Evolutionary conservation across 2,113 vertebrate species (phyloP).

Genomic region (Cavia porcellus): DNA sequence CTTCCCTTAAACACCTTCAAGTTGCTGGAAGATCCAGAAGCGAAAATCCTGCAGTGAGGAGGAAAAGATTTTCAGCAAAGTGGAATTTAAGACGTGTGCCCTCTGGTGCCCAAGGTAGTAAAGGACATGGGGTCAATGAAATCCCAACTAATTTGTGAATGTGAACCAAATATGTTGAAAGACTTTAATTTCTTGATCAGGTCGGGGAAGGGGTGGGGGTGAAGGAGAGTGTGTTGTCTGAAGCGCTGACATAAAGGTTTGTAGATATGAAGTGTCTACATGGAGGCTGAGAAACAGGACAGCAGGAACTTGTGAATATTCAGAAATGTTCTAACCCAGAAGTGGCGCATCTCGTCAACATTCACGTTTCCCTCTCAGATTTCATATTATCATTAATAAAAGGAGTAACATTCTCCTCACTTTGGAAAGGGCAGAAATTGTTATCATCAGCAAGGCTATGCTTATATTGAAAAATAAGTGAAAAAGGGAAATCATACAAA

Average conservation of each 20-base stretch:
- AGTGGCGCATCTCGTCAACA: not conserved
- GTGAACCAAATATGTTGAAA: not conserved
- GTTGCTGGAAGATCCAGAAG: conserved; percentile 14
- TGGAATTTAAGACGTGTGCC: conserved; percentile 45
- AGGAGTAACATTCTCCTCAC: not conserved
- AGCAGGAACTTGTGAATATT: not conserved
- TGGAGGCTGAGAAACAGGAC: not conserved
- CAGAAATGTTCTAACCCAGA: not conserved
- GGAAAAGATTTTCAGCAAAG: not conserved
- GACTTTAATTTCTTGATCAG: not conserved
- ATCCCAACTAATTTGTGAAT: not conserved
- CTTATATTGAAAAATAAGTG: conserved; percentile 7
- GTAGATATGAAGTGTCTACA: not conserved
- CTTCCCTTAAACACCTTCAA: not conserved
- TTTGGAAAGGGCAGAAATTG: conserved; percentile 32
- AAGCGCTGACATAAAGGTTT: not conserved
- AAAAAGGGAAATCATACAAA: not conserved
- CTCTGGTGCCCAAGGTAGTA: conserved; percentile 67
- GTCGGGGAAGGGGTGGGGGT: not conserved
- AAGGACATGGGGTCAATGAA: conserved; percentile 16
- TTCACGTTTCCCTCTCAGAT: not conserved
- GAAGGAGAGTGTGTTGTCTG: not conserved
- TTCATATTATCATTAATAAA: conserved; percentile 1
- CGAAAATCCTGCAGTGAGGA: not conserved
- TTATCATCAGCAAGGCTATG: not conserved